These are phyloP conservation scores for Macquaria ambigua DNA, from an alignment of 2,113 vertebrate species.

Conservation along the genomic window DNA sequence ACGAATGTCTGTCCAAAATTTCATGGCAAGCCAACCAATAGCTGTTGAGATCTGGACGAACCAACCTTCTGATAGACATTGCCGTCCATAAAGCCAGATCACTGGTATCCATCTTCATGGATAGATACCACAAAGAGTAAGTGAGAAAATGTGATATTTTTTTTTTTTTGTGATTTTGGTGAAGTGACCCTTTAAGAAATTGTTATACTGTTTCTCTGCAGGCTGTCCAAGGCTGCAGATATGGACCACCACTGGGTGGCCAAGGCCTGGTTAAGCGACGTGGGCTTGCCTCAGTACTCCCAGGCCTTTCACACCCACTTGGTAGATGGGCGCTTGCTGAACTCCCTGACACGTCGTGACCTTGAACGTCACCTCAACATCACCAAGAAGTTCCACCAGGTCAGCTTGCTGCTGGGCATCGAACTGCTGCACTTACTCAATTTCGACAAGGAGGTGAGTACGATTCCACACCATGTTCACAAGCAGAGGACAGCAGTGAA, in stretches of 20 bases:
- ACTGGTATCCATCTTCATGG: background rate
- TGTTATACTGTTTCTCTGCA: constrained; percentile 47
- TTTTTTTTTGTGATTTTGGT: background rate
- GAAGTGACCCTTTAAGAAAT: background rate
- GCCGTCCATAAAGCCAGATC: background rate
- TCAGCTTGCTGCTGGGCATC: constrained; percentile 90
- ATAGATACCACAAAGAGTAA: background rate
- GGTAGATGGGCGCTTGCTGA: constrained; percentile 89
- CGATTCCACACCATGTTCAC: background rate
- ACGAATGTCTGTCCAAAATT: background rate
- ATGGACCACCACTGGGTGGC: constrained; percentile 95
- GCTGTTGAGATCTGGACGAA: background rate
- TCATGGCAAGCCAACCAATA: background rate
- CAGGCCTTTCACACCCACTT: constrained; percentile 91
- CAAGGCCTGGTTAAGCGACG: constrained; percentile 90
- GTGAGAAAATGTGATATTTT: background rate
- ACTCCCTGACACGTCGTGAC: constrained; percentile 87
- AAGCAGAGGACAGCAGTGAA: background rate
- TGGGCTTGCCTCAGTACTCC: constrained; percentile 90
- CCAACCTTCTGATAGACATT: background rate
- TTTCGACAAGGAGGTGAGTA: constrained; percentile 89
- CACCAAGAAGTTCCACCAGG: constrained; percentile 90
- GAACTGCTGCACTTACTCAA: constrained; percentile 87
- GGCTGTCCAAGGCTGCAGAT: constrained; percentile 89
- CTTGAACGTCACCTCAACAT: constrained; percentile 89